Percentiles rank a stretch among this genome's conserved stretches.
phyloP scores from a whole-genome alignment of 2,888 invertebrate genomes.

The Epicampocera succincta region DNA sequence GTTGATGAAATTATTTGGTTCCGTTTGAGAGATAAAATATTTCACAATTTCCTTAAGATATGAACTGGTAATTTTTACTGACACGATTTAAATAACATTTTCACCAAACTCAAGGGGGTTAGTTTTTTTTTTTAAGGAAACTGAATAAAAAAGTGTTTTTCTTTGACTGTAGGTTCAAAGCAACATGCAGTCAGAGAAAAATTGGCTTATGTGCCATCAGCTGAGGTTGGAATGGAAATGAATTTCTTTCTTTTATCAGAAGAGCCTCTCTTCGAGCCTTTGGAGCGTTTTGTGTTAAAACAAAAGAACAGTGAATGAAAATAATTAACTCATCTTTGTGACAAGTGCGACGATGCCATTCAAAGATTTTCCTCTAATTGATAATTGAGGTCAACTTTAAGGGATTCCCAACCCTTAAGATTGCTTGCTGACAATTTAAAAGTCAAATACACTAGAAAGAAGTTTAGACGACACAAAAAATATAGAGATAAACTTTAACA shows the following conservation, averaged over 20 bases:
- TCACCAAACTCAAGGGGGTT: too few species aligned
- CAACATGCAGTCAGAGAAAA: too few species aligned
- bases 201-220: too few species aligned
- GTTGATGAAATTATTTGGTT: background rate
- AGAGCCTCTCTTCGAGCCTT: background rate
- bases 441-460: conserved; percentile 68
- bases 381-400: conserved; percentile 58
- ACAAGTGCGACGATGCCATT: conserved; percentile 41
- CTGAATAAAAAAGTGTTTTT: too few species aligned
- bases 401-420: background rate
- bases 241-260: conserved; percentile 12
- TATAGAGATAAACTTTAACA: conserved; percentile 70
- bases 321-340: background rate
- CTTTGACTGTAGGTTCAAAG: too few species aligned
- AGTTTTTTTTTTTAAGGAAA: too few species aligned
- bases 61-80: too few species aligned
- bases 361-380: conserved; percentile 43
- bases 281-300: background rate
- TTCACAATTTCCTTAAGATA: too few species aligned
- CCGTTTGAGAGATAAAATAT: conserved; percentile 18
- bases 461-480: conserved; percentile 28
- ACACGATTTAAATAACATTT: too few species aligned
- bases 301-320: background rate
- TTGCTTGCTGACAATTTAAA: conserved; percentile 65
- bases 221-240: too few species aligned